Percentiles rank a stretch among this genome's conserved stretches.
These are phyloP conservation scores for Pseudomyrmex sp. DNA, from an alignment of 1,140 invertebrate species.

Conservation along the genomic window DNA sequence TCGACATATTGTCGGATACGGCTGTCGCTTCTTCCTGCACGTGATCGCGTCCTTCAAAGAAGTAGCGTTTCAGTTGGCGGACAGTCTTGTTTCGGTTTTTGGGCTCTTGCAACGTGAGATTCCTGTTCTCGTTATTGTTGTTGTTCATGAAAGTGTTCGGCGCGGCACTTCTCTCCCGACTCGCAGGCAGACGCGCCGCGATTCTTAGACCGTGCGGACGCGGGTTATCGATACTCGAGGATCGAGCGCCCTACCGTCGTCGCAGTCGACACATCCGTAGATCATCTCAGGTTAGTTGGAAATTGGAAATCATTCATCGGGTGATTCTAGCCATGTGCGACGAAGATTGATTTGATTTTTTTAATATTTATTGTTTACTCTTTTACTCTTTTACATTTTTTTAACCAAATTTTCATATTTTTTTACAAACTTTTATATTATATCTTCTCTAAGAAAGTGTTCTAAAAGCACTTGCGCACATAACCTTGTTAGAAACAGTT, in stretches of 20 bases:
- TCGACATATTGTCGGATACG: slow-evolving; percentile 37
- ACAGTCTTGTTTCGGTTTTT: no score
- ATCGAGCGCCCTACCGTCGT: not conserved
- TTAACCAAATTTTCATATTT: no score
- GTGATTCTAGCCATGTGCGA: not conserved
- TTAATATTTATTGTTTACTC: no score
- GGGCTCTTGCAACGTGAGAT: not conserved
- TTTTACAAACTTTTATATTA: no score
- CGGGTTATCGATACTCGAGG: not conserved
- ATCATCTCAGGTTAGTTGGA: slow-evolving; percentile 24
- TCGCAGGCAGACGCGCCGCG: slow-evolving; percentile 9
- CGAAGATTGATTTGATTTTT: no score
- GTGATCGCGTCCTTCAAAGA: slow-evolving; percentile 13
- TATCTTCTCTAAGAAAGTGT: no score
- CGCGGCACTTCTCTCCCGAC: not conserved
- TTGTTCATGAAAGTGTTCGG: slow-evolving; percentile 19
- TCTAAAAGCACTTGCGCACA: no score
- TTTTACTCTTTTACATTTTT: no score
- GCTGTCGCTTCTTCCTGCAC: slow-evolving; percentile 17
- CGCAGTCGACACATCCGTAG: not conserved
- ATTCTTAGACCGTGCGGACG: not conserved
- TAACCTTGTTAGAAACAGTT: no score
- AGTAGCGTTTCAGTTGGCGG: no score
- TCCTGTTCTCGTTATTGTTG: not conserved
- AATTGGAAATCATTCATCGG: not conserved